A percentile compares a stretch with the other conserved stretches of the same genome.
Conservation (phyloP, 1,140 invertebrate genomes). For the Lasaia peninsularis region DNA sequence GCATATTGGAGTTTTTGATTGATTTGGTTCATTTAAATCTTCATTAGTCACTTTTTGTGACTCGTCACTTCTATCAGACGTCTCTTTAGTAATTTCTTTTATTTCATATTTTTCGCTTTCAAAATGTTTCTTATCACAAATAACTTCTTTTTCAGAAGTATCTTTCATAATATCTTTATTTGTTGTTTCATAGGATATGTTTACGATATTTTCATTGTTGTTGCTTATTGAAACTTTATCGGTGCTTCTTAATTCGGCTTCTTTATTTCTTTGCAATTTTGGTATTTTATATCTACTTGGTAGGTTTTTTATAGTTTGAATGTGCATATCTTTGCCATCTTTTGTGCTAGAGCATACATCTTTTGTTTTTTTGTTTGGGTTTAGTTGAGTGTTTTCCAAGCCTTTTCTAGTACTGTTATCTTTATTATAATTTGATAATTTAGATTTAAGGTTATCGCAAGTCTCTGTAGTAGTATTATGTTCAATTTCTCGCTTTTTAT, state of each 20-base stretch:
- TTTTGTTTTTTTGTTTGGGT: background rate
- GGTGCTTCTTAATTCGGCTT: background rate
- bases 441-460: background rate
- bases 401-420: background rate
- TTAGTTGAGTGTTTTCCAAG: background rate
- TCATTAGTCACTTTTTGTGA: too few relatives aligned
- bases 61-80: too few relatives aligned
- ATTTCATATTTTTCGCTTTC: background rate
- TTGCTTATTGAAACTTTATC: background rate
- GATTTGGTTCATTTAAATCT: too few relatives aligned
- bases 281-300: conserved; percentile 20
- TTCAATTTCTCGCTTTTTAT: background rate
- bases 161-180: background rate
- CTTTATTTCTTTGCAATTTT: conserved; percentile 17
- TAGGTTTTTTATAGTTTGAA: background rate
- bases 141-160: background rate
- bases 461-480: background rate
- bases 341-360: background rate
- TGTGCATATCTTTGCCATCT: background rate
- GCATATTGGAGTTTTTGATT: too few relatives aligned
- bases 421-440: background rate
- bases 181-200: background rate
- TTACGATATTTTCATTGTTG: background rate
- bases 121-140: background rate
- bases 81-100: too few relatives aligned